Base-by-base conservation (phyloP, 1,140 invertebrate genomes). In the Planococcus citri region DNA sequence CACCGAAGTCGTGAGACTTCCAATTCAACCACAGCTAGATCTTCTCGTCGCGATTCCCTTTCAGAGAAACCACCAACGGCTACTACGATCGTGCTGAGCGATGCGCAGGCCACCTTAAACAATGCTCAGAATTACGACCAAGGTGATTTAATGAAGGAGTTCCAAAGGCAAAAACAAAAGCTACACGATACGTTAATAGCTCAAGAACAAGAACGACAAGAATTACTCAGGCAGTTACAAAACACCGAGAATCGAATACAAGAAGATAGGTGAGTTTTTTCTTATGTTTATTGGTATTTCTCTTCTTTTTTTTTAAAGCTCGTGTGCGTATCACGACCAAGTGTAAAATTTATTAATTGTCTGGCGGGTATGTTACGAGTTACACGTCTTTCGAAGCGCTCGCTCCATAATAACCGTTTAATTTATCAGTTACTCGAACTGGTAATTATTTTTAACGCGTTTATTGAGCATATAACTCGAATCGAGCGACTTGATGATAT, bases 111-210 rank as follows among this genome's bases (percentile, higher is more conserved):
- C 20, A 64, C 21, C 51, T 37, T 17, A 27, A 69, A 24, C 41
- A 68, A 71, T 61, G 38, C 61, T 38, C 68, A 69, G 2, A 73
- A 73, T 69, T 75, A 72, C 41, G 75, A 75, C 68, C 71, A 73
- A 73, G 83, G 87, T 21, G 87, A 88, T 74, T 75, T 89, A 22
- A 79, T 88, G 25, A 87, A 87, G 72, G 87, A 89, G 74, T 88
- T 86, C 74, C 87, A 88, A 73, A 85, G 85, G 64, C 85, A 87
- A 73, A 88, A 88, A 73, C 86, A 87, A 73, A 81, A 81, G 72
- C 76, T 86, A 69, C 85, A 86, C 76, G 86, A 87, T 75, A 83
- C 83, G 69, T 82, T 86, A 76, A 83, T 83, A 27, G 74, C 83
- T 74, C 81, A 83, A 76, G 85, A 82, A 72, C 80, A 80, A 73